Evolutionary conservation across 2,113 vertebrate genomes (phyloP).

Genomic region (Zosterops borbonicus): DNA sequence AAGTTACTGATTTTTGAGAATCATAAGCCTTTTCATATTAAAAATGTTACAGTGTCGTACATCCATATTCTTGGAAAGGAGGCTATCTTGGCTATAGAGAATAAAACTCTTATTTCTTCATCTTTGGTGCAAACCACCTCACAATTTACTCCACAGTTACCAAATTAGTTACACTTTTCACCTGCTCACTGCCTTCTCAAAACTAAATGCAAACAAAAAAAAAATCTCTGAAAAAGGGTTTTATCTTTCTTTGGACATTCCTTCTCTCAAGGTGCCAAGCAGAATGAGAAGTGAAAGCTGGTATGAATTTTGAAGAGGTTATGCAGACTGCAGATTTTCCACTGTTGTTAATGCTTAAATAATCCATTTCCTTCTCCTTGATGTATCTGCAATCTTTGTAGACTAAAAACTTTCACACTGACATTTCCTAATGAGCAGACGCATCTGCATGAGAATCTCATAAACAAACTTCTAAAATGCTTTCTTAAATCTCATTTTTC

Average conservation of each 20-base stretch:
- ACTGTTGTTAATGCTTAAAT: neutral
- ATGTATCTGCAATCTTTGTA: neutral
- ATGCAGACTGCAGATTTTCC: neutral
- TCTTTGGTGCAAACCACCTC: neutral
- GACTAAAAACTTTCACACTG: neutral
- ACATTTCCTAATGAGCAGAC: neutral
- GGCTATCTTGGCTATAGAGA: neutral
- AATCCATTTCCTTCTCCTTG: neutral
- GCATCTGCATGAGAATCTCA: neutral
- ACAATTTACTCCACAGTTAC: neutral
- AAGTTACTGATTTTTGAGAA: neutral
- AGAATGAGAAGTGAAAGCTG: neutral
- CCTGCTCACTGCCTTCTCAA: neutral
- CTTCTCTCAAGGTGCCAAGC: neutral
- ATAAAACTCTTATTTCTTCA: neutral
- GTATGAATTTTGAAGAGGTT: neutral
- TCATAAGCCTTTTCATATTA: neutral
- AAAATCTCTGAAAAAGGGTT: neutral
- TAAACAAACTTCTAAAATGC: neutral
- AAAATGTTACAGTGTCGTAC: neutral
- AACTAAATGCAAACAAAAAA: neutral
- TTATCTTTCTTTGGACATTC: neutral
- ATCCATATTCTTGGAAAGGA: neutral
- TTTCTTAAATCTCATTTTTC: neutral
- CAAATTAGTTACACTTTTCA: neutral